These are phyloP conservation scores for Mustela lutreola DNA, from an alignment of 2,113 vertebrate species.

Conservation along the genomic window DNA sequence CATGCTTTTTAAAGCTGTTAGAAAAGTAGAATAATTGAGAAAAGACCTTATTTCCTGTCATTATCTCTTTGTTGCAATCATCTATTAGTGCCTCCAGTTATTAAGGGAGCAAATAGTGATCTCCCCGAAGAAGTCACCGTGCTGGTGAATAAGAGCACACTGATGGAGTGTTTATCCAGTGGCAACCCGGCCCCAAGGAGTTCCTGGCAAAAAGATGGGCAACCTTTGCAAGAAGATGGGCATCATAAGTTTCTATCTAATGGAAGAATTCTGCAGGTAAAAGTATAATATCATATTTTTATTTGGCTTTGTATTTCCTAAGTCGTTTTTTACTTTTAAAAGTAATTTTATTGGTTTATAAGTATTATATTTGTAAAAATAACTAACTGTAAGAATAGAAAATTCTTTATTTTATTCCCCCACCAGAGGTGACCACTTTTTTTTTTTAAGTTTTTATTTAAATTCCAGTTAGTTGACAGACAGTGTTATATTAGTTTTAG, in stretches of 20 bases:
- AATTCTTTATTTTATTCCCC: background rate
- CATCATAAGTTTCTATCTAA: constrained; percentile 88
- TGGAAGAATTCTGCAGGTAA: constrained; percentile 94
- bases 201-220: constrained; percentile 94
- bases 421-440: background rate
- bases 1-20: background rate
- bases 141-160: constrained; percentile 87
- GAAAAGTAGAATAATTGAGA: background rate
- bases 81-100: constrained; percentile 92
- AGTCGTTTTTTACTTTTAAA: constrained; percentile 22
- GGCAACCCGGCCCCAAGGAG: constrained; percentile 93
- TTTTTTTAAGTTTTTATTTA: background rate
- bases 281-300: background rate
- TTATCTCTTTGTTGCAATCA: background rate
- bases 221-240: constrained; percentile 85
- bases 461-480: background rate
- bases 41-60: background rate
- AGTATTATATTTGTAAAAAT: background rate
- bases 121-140: constrained; percentile 93
- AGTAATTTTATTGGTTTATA: background rate
- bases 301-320: background rate
- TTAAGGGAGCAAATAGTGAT: constrained; percentile 88
- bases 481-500: background rate
- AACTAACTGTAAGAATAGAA: background rate
- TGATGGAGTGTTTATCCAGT: constrained; percentile 91